Conservation (phyloP, 2,888 invertebrate genomes). For the Clusia tigrina region DNA sequence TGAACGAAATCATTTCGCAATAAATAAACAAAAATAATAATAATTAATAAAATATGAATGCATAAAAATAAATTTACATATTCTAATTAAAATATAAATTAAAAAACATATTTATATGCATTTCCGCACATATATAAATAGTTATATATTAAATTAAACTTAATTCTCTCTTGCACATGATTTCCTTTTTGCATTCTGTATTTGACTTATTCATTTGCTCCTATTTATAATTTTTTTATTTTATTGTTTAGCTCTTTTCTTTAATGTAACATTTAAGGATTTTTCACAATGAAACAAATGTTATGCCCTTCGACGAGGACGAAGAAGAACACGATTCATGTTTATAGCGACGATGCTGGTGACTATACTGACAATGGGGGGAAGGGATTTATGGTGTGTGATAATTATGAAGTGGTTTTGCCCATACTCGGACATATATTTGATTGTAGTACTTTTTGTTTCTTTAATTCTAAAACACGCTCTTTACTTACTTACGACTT, state of each 20-base stretch:
- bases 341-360: no score
- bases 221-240: neutral
- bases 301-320: no score
- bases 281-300: no score
- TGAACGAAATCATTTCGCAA: neutral
- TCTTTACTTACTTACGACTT: no score
- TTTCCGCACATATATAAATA: neutral
- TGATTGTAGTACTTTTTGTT: no score
- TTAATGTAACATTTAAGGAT: no score
- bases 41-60: neutral
- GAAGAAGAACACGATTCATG: no score
- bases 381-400: no score
- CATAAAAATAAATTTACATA: conserved; percentile 5
- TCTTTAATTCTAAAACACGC: no score
- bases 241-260: neutral
- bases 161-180: neutral
- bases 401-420: no score
- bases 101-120: neutral
- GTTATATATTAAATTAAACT: neutral
- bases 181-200: neutral
- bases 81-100: neutral
- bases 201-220: neutral
- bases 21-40: conserved; percentile 6
- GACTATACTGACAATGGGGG: no score
- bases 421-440: no score